A percentile compares a stretch with the other conserved stretches of the same genome.
phyloP scores from a whole-genome alignment of 2,113 vertebrate genomes.

The Scatophagus argus region DNA sequence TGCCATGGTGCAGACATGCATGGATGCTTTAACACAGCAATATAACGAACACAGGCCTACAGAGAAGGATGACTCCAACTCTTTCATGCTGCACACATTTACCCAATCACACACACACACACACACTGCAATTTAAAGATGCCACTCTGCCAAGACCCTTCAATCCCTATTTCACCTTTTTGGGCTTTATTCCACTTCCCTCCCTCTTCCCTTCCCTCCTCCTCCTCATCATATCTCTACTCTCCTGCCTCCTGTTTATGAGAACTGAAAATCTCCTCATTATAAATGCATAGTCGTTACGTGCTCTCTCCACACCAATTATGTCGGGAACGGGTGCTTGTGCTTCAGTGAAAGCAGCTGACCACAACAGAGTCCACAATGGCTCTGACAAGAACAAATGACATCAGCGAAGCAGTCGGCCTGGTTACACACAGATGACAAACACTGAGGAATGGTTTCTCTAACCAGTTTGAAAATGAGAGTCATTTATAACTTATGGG shows the following conservation, averaged over 20 bases:
- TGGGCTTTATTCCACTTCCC: constrained; percentile 27
- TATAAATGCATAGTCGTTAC: constrained; percentile 63
- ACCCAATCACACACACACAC: constrained; percentile 32
- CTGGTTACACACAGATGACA: constrained; percentile 37
- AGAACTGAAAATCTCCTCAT: constrained; percentile 62
- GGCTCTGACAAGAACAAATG: constrained; percentile 66
- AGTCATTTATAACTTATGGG: background rate
- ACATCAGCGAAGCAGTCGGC: constrained; percentile 45
- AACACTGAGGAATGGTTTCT: constrained; percentile 7
- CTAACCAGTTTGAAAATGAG: background rate
- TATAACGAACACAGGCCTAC: constrained; percentile 58
- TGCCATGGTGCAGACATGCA: constrained; percentile 55
- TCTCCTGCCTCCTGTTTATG: constrained; percentile 47
- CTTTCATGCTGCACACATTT: constrained; percentile 38
- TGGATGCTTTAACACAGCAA: constrained; percentile 54
- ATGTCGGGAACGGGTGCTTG: constrained; percentile 41
- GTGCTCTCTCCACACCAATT: constrained; percentile 61
- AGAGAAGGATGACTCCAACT: constrained; percentile 61
- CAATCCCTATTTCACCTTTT: constrained; percentile 35
- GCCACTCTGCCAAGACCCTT: constrained; percentile 41
- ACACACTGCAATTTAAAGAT: constrained; percentile 32
- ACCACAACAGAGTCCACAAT: constrained; percentile 57
- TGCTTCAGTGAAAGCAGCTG: constrained; percentile 56
- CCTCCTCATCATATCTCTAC: constrained; percentile 24
- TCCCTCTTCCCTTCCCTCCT: background rate